Evolutionary conservation across 1,140 invertebrate species (phyloP).

Genomic region (Alviniconcha marisindica): DNA sequence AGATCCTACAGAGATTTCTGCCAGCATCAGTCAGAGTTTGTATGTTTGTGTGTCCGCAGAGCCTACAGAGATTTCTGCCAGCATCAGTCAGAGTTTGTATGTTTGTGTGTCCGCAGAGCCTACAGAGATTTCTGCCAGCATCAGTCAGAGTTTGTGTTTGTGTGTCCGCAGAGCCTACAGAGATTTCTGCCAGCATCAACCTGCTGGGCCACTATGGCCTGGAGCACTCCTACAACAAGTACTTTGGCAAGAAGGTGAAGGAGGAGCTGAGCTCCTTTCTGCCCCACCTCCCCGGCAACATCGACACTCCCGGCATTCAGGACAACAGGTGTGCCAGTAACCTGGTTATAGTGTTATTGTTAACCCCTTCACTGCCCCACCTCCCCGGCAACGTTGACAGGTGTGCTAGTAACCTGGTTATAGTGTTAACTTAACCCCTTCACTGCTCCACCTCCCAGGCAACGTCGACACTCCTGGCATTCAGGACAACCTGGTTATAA

Average conservation of each 20-base stretch:
- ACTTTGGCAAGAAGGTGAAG: slow-evolving; percentile 96
- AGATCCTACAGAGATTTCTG: too few species aligned
- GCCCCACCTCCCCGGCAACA: slow-evolving; percentile 94
- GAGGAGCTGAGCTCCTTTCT: slow-evolving; percentile 96
- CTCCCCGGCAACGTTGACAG: too few species aligned
- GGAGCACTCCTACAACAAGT: slow-evolving; percentile 98
- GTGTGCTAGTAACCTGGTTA: too few species aligned
- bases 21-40: too few species aligned
- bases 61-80: too few species aligned
- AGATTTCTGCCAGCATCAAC: slow-evolving; percentile 96
- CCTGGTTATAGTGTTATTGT: too few species aligned
- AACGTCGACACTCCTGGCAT: slow-evolving; percentile 93
- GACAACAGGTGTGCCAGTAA: slow-evolving; percentile 83
- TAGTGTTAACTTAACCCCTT: slow-evolving; percentile 94
- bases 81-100: too few species aligned
- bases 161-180: slow-evolving; percentile 91
- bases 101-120: too few species aligned
- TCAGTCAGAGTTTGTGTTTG: too few species aligned
- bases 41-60: too few species aligned
- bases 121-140: too few species aligned
- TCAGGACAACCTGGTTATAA: too few species aligned
- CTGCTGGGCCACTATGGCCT: slow-evolving; percentile 97
- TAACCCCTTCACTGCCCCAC: slow-evolving; percentile 3
- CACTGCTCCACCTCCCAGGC: slow-evolving; percentile 94
- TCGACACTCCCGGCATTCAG: slow-evolving; percentile 89